Conservation (phyloP, 2,888 invertebrate genomes). For the Proisotoma minuta region DNA sequence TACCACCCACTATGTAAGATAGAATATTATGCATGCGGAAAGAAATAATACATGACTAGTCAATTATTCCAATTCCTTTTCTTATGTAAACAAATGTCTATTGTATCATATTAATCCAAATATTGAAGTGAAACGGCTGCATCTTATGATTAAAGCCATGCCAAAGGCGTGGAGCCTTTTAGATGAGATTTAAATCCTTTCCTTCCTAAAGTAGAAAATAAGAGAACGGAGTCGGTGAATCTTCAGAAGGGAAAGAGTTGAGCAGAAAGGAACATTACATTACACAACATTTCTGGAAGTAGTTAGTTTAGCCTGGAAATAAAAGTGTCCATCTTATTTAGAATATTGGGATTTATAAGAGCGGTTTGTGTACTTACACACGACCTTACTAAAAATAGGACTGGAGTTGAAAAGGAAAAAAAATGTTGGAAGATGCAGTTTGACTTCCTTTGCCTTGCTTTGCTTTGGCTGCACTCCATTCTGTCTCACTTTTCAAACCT, state of each 20-base stretch:
- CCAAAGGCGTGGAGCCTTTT: constrained; percentile 1
- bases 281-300: background rate
- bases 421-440: background rate
- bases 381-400: constrained; percentile 19
- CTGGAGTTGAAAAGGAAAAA: constrained; percentile 9
- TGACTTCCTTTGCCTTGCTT: too few relatives aligned
- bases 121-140: too few relatives aligned
- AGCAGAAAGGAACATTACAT: background rate
- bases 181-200: constrained; percentile 3
- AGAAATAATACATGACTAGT: too few relatives aligned
- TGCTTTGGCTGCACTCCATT: too few relatives aligned
- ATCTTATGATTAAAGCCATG: too few relatives aligned
- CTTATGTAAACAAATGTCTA: too few relatives aligned
- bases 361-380: constrained; percentile 12
- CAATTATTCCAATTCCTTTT: too few relatives aligned
- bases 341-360: constrained; percentile 8
- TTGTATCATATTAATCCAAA: too few relatives aligned
- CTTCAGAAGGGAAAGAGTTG: background rate
- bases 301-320: background rate
- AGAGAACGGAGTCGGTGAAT: background rate
- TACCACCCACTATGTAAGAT: too few relatives aligned
- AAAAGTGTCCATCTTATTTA: background rate
- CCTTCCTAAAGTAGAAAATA: background rate
- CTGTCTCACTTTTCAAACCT: too few relatives aligned
- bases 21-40: too few relatives aligned